phyloP scores from a whole-genome alignment of 2,113 vertebrate species.

The Bolborhynchus lineola region DNA sequence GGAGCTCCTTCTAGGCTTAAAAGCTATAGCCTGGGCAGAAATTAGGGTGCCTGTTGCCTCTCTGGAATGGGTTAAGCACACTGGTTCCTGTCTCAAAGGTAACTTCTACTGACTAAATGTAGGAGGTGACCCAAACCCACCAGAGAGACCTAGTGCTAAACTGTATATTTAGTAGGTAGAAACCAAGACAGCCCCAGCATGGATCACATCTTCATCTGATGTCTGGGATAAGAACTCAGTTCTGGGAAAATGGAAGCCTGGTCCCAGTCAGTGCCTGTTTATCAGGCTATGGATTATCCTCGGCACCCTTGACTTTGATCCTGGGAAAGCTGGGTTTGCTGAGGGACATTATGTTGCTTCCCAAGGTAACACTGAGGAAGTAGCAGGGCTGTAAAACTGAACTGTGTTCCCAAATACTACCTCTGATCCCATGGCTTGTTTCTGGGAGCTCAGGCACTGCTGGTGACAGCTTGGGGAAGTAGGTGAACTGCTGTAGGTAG shows the following conservation, averaged over 20 bases:
- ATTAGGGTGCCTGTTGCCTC: neutral
- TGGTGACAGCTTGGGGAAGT: neutral
- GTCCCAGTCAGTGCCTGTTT: neutral
- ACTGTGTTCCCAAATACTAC: slow-evolving; percentile 1
- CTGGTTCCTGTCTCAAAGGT: neutral
- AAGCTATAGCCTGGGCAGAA: neutral
- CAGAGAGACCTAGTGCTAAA: neutral
- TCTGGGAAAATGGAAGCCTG: slow-evolving; percentile 18
- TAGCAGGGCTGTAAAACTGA: slow-evolving; percentile 42
- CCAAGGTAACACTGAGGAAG: slow-evolving; percentile 52
- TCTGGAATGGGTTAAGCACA: neutral
- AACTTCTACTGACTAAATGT: neutral
- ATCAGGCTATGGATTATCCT: slow-evolving; percentile 39
- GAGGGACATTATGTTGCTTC: neutral
- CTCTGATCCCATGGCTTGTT: neutral
- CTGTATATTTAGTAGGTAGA: neutral
- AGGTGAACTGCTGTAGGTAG: neutral
- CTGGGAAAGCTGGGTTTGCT: slow-evolving; percentile 7
- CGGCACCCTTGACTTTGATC: slow-evolving; percentile 47
- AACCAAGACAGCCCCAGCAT: neutral
- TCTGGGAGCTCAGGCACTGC: neutral
- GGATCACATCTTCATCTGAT: neutral
- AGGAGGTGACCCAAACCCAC: neutral
- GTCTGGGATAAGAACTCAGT: neutral
- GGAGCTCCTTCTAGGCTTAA: neutral